A percentile compares a stretch with the other conserved stretches of the same genome.
Evolutionary conservation across 2,797 vertebrate genomes (phyloP).

Genomic region (Rhinoraja longicauda): DNA sequence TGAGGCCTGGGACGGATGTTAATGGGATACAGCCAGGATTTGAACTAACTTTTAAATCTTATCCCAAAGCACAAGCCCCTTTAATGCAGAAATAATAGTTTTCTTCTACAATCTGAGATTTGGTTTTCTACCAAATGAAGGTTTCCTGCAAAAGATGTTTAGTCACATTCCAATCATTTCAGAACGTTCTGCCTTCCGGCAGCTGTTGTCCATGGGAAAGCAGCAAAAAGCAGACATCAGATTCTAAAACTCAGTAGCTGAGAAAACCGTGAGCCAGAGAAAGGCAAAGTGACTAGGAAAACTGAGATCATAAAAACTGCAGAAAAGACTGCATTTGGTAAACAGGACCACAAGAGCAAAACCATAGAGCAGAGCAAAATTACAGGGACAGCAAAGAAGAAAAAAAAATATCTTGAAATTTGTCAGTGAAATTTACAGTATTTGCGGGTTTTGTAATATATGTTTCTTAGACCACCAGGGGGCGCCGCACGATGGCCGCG

Average conservation of each 20-base stretch:
- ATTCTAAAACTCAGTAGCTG: background rate
- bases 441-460: no score
- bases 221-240: background rate
- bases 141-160: conserved; percentile 14
- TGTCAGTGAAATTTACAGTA: no score
- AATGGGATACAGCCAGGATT: background rate
- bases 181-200: background rate
- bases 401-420: background rate
- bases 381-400: background rate
- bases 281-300: background rate
- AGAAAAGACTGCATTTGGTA: background rate
- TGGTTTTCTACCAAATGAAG: conserved; percentile 26
- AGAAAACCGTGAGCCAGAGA: background rate
- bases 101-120: background rate
- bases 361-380: background rate
- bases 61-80: background rate
- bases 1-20: background rate
- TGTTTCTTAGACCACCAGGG: no score
- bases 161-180: conserved; percentile 12
- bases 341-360: background rate
- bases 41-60: background rate
- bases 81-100: background rate
- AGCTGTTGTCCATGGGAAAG: conserved; percentile 3
- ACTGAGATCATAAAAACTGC: background rate
- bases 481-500: no score